Evolutionary conservation across 2,888 invertebrate species (phyloP), one percentile per base, ranked within the genome.

Genomic region (Phytoseiulus persimilis): DNA sequence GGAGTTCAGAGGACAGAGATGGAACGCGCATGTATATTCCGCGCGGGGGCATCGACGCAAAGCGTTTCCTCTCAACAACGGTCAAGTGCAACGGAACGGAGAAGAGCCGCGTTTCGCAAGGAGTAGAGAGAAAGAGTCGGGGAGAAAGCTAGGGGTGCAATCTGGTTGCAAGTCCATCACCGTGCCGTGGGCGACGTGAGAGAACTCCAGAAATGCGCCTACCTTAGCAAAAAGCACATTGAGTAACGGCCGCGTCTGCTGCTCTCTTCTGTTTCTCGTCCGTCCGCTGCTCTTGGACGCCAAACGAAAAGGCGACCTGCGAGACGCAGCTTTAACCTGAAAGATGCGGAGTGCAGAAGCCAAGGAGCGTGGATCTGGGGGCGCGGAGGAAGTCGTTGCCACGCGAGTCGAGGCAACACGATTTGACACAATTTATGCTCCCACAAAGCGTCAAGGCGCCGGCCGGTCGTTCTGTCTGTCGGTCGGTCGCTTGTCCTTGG

Each of bases 141-240:
- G 9, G 39, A 39, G 39, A 39, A 39, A 39, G 39, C 3, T 6
- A 39, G 39, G 9, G n/a, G 32, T 5, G 39, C 87, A 87, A 87
- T 87, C 87, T 87, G 87, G 87, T 45, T 87, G 32, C 87, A 32
- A 87, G 32, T 32, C 33, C 87, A 87, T 33, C 87, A 87, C 83
- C 32, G 31, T 31, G 33, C 32, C 39, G 32, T 33, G 39, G 65
- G 65, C 65, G 87, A 87, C 87, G 87, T 87, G 87, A 87, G 87
- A 45, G 87, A 87, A 87, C 87, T 87, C 45, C 87, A 87, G 87
- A 87, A 87, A 87, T 87, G 87, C 87, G 87, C 87, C 33, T 65
- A 87, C n/a, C 87, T 33, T n/a, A 28, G 87, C 87, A 32, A 87
- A 87, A 87, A 87, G 32, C 28, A 65, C 65, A 65, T 65, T 65